Base-by-base conservation (phyloP, 2,888 invertebrate genomes). In the Andrena praecox region DNA sequence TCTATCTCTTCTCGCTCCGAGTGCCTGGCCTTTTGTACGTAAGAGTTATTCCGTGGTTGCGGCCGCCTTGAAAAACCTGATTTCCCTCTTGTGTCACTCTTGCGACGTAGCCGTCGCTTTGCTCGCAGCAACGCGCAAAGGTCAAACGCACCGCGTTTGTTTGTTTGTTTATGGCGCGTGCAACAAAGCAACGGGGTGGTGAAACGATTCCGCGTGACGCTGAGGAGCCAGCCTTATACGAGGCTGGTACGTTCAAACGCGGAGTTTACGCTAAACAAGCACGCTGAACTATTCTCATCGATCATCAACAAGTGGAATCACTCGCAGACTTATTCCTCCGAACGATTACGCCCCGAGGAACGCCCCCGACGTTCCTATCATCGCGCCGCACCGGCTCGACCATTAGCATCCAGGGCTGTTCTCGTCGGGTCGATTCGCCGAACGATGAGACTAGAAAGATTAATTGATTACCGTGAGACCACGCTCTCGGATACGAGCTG, bases 381-480 rank as follows among this genome's bases (percentile, higher is more conserved):
- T 54, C 33, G 54, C 24, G 20, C 16, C 42, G 24, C n/a, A 8
- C 27, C 29, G 50, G 20, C 35, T 63, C 31, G 8, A 42, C 60
- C 54, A 74, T 66, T 54, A 50, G 16, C 48, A 48, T 66, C 33
- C 48, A 16, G 7, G 7, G 12, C 10, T 29, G 20, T 66, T 73
- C 10, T n/a, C 50, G 56, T 72, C 29, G 24, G 56, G 56, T 54
- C 52, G 76, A 84, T 77, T 64, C 50, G 54, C 12, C n/a, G 54
- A 42, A 68, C 66, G 80, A 84, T 69, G 81, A 54, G 48, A 31
- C 62, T 48, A 67, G 71, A 31, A 68, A 85, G 83, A 88, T 87
- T 82, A 85, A 85, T 89, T 79, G 85, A 88, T 85, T 84, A 82
- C 42, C 60, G 64, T 54, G 74, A 72, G 62, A 73, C 56, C 59